A percentile compares a stretch with the other conserved stretches of the same genome.
These are phyloP conservation scores for Lysandra bellargus DNA, from an alignment of 2,888 invertebrate genomes.

Conservation along the genomic window DNA sequence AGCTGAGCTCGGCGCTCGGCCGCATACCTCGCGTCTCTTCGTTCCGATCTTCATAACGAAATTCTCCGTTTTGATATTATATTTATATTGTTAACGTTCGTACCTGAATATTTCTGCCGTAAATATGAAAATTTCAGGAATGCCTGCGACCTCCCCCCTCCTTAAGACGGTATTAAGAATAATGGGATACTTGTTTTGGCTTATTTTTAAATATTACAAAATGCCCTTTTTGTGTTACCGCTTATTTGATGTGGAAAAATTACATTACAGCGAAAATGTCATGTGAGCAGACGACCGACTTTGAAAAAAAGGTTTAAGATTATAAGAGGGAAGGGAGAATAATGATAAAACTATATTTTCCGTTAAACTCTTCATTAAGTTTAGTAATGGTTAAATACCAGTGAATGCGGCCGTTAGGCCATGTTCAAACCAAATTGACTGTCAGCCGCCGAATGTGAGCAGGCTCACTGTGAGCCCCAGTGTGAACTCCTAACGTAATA, in stretches of 20 bases:
- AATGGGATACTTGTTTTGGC: not conserved
- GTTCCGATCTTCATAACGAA: conserved; percentile 80
- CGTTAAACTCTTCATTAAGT: too few species aligned
- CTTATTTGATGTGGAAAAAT: not conserved
- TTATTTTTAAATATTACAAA: not conserved
- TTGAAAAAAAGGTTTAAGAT: too few species aligned
- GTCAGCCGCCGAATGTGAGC: too few species aligned
- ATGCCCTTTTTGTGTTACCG: not conserved
- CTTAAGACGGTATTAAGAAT: conserved; percentile 53
- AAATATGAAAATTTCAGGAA: conserved; percentile 81
- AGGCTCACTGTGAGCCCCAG: too few species aligned
- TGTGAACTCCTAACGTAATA: too few species aligned
- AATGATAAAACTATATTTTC: too few species aligned
- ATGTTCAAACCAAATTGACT: too few species aligned
- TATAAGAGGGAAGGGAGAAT: too few species aligned
- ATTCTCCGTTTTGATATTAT: conserved; percentile 81
- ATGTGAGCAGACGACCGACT: too few species aligned
- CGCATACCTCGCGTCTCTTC: conserved; percentile 67
- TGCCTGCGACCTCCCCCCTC: conserved; percentile 67
- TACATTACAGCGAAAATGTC: not conserved
- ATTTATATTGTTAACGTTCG: conserved; percentile 79
- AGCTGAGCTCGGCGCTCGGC: conserved; percentile 48
- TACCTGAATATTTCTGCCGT: conserved; percentile 81
- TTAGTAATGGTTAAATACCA: too few species aligned
- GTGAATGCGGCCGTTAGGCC: too few species aligned